Conservation (phyloP, 2,888 invertebrate species). For the Phengaris alcon region DNA sequence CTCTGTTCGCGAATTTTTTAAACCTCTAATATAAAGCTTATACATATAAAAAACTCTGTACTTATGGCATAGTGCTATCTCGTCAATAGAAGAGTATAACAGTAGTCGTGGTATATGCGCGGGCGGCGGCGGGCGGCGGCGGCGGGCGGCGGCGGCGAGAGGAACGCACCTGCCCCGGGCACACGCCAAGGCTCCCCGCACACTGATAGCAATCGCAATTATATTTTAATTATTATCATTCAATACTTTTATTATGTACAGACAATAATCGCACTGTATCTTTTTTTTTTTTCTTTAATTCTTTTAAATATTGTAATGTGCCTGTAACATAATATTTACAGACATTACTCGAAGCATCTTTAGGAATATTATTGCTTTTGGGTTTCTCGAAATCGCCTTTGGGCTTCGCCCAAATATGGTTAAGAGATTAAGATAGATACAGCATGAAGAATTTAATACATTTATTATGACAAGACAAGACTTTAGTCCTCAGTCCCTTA, state of each 20-base stretch:
- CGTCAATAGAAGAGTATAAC: slow-evolving; percentile 34
- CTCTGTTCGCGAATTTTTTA: no score
- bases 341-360: slow-evolving; percentile 19
- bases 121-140: slow-evolving; percentile 10
- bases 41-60: no score
- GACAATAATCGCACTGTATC: slow-evolving; percentile 1
- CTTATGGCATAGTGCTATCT: slow-evolving; percentile 27
- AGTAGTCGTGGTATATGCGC: slow-evolving; percentile 31
- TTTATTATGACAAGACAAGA: background rate
- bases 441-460: background rate
- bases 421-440: background rate
- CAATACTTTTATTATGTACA: slow-evolving; percentile 19
- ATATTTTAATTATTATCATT: slow-evolving; percentile 33
- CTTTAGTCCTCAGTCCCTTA: no score
- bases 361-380: background rate
- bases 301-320: slow-evolving; percentile 7
- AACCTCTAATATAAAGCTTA: no score
- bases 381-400: slow-evolving; percentile 1
- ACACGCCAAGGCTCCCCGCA: slow-evolving; percentile 59
- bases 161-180: slow-evolving; percentile 72
- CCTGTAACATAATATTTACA: slow-evolving; percentile 14
- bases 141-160: no score
- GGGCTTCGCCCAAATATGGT: background rate
- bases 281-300: background rate
- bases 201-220: slow-evolving; percentile 42